Percentiles rank a stretch among this genome's conserved stretches.
phyloP scores from a whole-genome alignment of 2,888 invertebrate species.

The Thalpophila matura region DNA sequence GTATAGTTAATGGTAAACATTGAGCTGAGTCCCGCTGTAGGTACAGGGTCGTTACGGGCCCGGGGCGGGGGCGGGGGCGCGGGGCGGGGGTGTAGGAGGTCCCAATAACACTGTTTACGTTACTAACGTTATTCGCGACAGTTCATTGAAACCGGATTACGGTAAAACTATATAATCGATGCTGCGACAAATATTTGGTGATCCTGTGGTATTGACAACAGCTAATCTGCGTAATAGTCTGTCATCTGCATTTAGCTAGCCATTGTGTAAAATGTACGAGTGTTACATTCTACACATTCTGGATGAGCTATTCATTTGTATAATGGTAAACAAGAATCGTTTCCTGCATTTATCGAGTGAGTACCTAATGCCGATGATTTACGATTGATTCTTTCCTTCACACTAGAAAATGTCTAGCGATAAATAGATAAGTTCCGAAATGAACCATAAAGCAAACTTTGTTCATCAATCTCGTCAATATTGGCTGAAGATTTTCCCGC shows the following conservation, averaged over 20 bases:
- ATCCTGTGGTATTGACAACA: neutral
- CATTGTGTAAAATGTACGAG: neutral
- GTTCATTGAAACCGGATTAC: neutral
- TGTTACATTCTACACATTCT: neutral
- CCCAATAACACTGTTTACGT: neutral
- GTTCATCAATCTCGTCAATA: slow-evolving; percentile 55
- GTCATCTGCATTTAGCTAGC: neutral
- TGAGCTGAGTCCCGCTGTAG: neutral
- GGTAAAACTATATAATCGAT: neutral
- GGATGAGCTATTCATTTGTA: neutral
- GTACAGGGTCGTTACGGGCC: too few species aligned
- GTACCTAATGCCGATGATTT: neutral
- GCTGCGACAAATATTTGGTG: neutral
- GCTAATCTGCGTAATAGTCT: neutral
- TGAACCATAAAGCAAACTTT: slow-evolving; percentile 41
- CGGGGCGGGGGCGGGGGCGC: too few species aligned
- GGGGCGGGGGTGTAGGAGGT: too few species aligned
- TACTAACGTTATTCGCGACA: neutral
- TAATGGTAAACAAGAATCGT: slow-evolving; percentile 15
- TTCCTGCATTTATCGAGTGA: neutral
- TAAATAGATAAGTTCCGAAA: slow-evolving; percentile 33
- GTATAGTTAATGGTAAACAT: neutral
- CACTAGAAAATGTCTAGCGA: neutral
- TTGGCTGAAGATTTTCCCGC: slow-evolving; percentile 46
- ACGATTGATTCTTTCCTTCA: neutral